phyloP scores from a whole-genome alignment of 1,140 invertebrate genomes.

The Streblospio benedicti region DNA sequence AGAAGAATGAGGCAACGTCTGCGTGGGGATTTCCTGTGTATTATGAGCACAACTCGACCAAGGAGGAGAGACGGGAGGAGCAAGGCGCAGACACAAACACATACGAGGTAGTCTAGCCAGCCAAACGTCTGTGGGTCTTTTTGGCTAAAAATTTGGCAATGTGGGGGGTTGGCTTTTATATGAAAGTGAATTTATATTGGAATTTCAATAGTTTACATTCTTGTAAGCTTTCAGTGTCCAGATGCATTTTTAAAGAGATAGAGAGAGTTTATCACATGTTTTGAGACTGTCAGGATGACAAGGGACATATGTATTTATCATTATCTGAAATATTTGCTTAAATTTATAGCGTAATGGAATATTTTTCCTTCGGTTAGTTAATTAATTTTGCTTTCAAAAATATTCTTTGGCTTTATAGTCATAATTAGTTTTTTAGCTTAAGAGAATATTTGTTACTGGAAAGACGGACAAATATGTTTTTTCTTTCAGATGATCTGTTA shows the following conservation, averaged over 20 bases:
- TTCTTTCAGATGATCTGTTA: constrained; percentile 35
- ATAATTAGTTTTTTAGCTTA: too few species aligned
- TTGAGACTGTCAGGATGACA: not conserved
- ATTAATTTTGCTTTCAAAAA: not conserved
- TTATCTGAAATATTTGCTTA: not conserved
- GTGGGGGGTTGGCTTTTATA: not conserved
- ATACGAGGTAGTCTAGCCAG: constrained; percentile 28
- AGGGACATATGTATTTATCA: not conserved
- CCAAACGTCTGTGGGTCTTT: too few species aligned
- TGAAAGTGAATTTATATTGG: not conserved
- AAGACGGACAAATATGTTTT: not conserved
- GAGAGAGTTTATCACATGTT: not conserved
- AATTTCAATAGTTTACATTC: constrained; percentile 1
- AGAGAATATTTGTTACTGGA: too few species aligned
- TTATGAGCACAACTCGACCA: constrained; percentile 56
- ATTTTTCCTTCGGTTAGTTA: not conserved
- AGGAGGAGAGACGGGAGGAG: constrained; percentile 64
- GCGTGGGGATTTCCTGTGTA: constrained; percentile 4
- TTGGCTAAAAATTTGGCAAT: not conserved
- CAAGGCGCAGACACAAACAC: constrained; percentile 22
- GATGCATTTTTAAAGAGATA: not conserved
- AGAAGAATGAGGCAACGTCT: constrained; percentile 67
- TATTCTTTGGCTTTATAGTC: not conserved
- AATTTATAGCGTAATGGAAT: not conserved
- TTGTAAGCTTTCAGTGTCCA: not conserved